A percentile compares a stretch with the other conserved stretches of the same genome.
phyloP scores from a whole-genome alignment of 2,888 invertebrate genomes.

The Aspidapion aeneum region DNA sequence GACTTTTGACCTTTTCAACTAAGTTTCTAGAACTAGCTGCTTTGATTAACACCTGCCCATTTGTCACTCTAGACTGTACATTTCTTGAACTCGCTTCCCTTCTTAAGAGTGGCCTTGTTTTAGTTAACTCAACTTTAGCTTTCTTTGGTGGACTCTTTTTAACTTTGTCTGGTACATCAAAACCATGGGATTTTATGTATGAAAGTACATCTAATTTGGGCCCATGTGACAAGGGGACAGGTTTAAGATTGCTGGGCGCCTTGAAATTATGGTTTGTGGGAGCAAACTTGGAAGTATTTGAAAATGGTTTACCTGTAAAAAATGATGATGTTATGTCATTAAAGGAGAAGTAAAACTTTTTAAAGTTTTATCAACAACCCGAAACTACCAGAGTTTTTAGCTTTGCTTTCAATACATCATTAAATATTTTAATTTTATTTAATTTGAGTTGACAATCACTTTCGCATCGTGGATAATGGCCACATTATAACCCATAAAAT shows the following conservation, averaged over 20 bases:
- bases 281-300: conserved; percentile 45
- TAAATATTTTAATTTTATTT: too few relatives aligned
- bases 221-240: background rate
- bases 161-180: background rate
- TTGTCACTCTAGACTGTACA: too few relatives aligned
- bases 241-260: background rate
- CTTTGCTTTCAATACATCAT: too few relatives aligned
- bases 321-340: too few relatives aligned
- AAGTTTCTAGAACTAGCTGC: too few relatives aligned
- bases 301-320: conserved; percentile 14
- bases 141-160: background rate
- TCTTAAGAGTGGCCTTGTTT: conserved; percentile 2
- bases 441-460: too few relatives aligned
- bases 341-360: too few relatives aligned
- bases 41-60: background rate
- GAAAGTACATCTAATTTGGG: background rate
- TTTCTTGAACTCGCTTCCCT: background rate
- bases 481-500: too few relatives aligned
- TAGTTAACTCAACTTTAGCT: background rate
- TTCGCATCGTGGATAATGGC: too few relatives aligned
- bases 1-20: too few relatives aligned
- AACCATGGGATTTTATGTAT: background rate
- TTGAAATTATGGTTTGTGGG: conserved; percentile 53
- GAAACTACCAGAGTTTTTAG: too few relatives aligned
- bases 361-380: too few relatives aligned